Percentiles rank a stretch among this genome's conserved stretches.
phyloP scores from a whole-genome alignment of 2,113 vertebrate species.

The Corythoichthys haematopterus region DNA sequence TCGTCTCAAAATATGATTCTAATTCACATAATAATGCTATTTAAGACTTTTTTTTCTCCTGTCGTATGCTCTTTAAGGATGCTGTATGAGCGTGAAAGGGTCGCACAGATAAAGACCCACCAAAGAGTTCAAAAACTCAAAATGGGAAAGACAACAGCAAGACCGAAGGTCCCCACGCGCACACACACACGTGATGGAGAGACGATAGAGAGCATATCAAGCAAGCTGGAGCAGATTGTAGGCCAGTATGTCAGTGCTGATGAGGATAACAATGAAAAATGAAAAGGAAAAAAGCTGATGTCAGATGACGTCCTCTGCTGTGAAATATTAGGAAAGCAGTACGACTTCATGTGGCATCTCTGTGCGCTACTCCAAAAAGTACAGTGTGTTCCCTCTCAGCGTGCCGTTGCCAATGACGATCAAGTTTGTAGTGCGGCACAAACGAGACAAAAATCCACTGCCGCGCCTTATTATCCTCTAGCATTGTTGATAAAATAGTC shows the following conservation, averaged over 20 bases:
- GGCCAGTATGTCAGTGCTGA: slow-evolving; percentile 65
- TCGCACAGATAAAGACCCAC: neutral
- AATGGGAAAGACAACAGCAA: neutral
- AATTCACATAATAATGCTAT: too few species aligned
- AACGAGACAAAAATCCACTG: neutral
- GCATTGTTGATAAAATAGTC: neutral
- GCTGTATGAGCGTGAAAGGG: slow-evolving; percentile 35
- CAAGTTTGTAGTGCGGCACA: neutral
- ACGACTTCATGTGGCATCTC: slow-evolving; percentile 14
- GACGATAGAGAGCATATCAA: slow-evolving; percentile 14
- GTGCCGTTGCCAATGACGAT: slow-evolving; percentile 1
- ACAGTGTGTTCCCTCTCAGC: slow-evolving; percentile 34
- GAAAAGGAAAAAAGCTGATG: neutral
- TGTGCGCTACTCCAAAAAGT: slow-evolving; percentile 12
- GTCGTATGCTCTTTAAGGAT: too few species aligned
- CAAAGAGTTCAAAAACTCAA: neutral
- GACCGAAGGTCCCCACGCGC: neutral
- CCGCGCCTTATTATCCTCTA: slow-evolving; percentile 1
- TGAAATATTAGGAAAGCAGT: slow-evolving; percentile 32
- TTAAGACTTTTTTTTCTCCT: too few species aligned
- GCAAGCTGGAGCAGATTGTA: slow-evolving; percentile 40
- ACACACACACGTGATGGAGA: neutral
- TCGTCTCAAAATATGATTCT: too few species aligned
- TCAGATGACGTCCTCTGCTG: slow-evolving; percentile 13
- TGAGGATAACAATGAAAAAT: slow-evolving; percentile 13